Conservation (phyloP, 2,888 invertebrate species). For the Lacanobia wlatinum region DNA sequence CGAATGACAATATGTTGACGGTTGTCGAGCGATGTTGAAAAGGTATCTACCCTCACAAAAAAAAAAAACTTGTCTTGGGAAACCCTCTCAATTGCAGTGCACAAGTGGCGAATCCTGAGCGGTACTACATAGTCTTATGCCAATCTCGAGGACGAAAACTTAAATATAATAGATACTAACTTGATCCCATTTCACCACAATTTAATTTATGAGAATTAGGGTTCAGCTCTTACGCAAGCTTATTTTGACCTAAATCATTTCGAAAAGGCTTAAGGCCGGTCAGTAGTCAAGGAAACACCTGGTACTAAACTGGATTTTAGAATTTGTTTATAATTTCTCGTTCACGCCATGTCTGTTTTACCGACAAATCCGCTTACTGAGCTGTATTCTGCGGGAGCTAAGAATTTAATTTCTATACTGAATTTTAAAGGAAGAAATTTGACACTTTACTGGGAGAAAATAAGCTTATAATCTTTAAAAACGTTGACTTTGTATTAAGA, state of each 20-base stretch:
- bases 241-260: slow-evolving; percentile 48
- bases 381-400: not conserved
- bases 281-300: slow-evolving; percentile 35
- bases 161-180: not conserved
- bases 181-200: slow-evolving; percentile 12
- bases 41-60: too few species aligned
- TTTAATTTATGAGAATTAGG: slow-evolving; percentile 23
- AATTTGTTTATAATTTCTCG: slow-evolving; percentile 19
- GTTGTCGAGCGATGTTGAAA: too few species aligned
- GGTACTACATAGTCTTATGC: too few species aligned
- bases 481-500: too few species aligned
- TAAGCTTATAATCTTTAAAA: not conserved
- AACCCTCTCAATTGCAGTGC: too few species aligned
- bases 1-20: too few species aligned
- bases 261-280: slow-evolving; percentile 30
- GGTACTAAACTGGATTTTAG: slow-evolving; percentile 15
- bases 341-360: not conserved
- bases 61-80: too few species aligned
- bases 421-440: not conserved
- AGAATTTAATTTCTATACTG: slow-evolving; percentile 14
- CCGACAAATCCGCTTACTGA: slow-evolving; percentile 18
- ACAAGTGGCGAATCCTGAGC: too few species aligned
- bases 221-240: slow-evolving; percentile 15
- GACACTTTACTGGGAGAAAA: not conserved
- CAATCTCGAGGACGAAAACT: too few species aligned